Evolutionary conservation across 2,113 vertebrate species (phyloP).

Genomic region (Hemicordylus capensis): DNA sequence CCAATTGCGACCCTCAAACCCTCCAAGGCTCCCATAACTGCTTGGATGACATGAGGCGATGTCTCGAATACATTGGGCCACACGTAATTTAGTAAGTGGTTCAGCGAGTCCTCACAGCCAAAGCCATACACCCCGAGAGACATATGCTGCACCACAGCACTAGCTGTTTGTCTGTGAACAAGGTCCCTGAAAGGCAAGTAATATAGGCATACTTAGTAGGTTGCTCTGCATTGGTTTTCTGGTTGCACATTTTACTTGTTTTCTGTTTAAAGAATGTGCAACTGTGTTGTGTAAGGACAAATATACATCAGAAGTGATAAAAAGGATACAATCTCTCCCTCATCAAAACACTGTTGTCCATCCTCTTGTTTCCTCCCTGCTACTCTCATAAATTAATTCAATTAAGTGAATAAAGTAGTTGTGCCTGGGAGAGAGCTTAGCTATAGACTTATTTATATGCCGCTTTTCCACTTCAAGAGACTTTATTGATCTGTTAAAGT

Average conservation of each 20-base stretch:
- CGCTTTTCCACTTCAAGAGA: not conserved
- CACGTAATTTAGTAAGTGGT: constrained; percentile 96
- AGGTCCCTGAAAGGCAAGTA: constrained; percentile 83
- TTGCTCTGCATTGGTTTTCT: accelerated
- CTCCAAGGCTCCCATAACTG: constrained; percentile 97
- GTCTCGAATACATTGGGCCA: constrained; percentile 99
- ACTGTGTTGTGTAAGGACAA: not conserved
- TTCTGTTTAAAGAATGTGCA: not conserved
- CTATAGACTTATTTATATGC: not conserved
- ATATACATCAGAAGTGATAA: not conserved
- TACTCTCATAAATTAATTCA: not conserved
- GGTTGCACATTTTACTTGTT: not conserved
- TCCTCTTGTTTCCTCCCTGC: not conserved
- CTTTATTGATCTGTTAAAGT: not conserved
- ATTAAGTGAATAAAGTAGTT: not conserved
- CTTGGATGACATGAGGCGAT: constrained; percentile 97
- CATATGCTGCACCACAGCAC: constrained; percentile 98
- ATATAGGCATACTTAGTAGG: not conserved
- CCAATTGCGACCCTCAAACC: constrained; percentile 95
- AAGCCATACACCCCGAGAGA: constrained; percentile 97
- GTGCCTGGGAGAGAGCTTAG: not conserved
- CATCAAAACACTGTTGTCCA: not conserved
- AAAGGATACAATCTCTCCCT: accelerated
- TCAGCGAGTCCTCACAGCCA: constrained; percentile 96
- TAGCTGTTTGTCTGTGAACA: constrained; percentile 96